phyloP scores from a whole-genome alignment of 2,797 vertebrate genomes.

The Tenualosa ilisha region DNA sequence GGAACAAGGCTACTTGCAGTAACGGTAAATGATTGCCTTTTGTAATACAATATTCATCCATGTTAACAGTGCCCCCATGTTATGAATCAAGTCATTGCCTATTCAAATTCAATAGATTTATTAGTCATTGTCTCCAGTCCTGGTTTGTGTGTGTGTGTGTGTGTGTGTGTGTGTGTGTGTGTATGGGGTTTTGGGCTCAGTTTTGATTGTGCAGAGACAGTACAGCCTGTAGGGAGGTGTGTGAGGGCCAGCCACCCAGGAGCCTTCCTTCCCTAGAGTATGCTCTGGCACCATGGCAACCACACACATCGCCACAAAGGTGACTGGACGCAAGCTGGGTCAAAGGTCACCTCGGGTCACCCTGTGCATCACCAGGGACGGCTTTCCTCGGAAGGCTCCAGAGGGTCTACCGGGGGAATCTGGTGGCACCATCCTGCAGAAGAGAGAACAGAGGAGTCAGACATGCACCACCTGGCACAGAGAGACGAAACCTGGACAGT shows the following conservation, averaged over 20 bases:
- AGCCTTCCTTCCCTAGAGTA: not conserved
- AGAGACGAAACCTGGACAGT: too few species aligned
- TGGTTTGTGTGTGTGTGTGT: not conserved
- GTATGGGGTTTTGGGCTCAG: constrained; percentile 61
- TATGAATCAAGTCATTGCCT: constrained; percentile 67
- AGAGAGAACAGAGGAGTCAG: not conserved
- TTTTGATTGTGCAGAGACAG: constrained; percentile 68
- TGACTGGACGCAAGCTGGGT: not conserved
- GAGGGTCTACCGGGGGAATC: not conserved
- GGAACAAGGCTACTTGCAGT: constrained; percentile 57
- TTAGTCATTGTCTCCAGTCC: not conserved
- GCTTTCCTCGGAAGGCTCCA: not conserved
- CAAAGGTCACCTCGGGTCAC: not conserved
- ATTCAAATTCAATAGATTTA: constrained; percentile 65
- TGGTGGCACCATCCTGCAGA: not conserved
- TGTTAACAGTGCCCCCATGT: constrained; percentile 55
- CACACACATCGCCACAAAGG: not conserved
- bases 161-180: not conserved
- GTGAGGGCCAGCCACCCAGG: not conserved
- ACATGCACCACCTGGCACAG: too few species aligned
- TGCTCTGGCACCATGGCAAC: not conserved
- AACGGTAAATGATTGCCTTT: constrained; percentile 77
- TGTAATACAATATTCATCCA: constrained; percentile 73
- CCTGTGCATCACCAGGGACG: not conserved
- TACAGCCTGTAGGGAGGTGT: constrained; percentile 47